phyloP scores from a whole-genome alignment of 2,113 vertebrate species.

The Eulemur rufifrons region DNA sequence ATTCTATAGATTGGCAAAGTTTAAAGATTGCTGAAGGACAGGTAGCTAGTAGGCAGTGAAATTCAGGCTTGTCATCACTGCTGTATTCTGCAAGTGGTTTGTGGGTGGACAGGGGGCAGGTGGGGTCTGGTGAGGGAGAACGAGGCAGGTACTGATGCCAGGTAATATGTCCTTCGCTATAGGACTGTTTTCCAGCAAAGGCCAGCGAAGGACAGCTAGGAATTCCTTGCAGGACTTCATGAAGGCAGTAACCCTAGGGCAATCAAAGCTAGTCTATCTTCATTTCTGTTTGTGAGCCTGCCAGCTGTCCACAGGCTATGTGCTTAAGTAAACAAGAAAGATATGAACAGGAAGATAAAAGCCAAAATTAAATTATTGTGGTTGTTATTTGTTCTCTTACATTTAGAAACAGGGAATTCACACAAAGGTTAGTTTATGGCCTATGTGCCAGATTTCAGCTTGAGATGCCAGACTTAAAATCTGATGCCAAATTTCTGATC shows the following conservation, averaged over 20 bases:
- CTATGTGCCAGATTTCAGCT: background rate
- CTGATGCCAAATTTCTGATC: slow-evolving; percentile 14
- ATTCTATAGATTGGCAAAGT: background rate
- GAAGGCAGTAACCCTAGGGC: background rate
- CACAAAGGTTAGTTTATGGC: background rate
- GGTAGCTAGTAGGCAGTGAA: background rate
- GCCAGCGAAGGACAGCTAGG: slow-evolving; percentile 43
- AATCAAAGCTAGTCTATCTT: background rate
- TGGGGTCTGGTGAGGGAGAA: background rate
- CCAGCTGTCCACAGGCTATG: slow-evolving; percentile 41
- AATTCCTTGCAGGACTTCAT: slow-evolving; percentile 46
- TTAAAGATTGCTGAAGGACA: background rate
- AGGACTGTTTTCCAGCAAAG: slow-evolving; percentile 18
- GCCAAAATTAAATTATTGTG: slow-evolving; percentile 37
- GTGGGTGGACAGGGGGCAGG: background rate
- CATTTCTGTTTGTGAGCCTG: slow-evolving; percentile 45
- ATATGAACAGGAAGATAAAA: slow-evolving; percentile 58
- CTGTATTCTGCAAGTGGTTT: background rate
- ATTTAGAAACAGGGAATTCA: slow-evolving; percentile 44
- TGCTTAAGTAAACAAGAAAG: slow-evolving; percentile 59
- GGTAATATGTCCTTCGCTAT: background rate
- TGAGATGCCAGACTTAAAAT: background rate
- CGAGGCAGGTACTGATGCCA: background rate
- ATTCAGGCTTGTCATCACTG: background rate
- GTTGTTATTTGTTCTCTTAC: slow-evolving; percentile 51